These are phyloP conservation scores for Rhodeus uyekii DNA, from an alignment of 2,797 vertebrate genomes.

Conservation along the genomic window DNA sequence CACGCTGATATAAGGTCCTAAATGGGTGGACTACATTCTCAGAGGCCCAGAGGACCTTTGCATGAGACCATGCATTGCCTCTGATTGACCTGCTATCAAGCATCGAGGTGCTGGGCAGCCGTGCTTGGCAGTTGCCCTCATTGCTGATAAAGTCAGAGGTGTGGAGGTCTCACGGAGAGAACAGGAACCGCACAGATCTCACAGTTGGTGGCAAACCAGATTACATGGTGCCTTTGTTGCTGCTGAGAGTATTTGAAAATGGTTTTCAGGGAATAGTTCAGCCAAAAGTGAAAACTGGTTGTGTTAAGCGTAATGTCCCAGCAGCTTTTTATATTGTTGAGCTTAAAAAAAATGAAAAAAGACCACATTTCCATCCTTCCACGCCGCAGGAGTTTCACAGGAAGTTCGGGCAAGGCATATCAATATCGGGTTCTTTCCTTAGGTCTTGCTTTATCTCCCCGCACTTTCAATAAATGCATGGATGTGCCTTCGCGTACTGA, in stretches of 20 bases:
- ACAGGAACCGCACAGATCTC: slow-evolving; percentile 16
- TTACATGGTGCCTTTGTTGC: slow-evolving; percentile 29
- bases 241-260: slow-evolving; percentile 18
- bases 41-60: slow-evolving; percentile 40
- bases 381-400: no score
- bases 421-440: no score
- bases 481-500: no score
- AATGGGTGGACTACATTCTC: slow-evolving; percentile 55
- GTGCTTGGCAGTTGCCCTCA: slow-evolving; percentile 26
- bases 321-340: background rate
- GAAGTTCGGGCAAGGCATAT: no score
- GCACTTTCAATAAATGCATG: no score
- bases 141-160: slow-evolving; percentile 48
- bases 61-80: slow-evolving; percentile 30
- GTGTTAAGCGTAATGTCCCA: background rate
- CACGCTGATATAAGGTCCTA: slow-evolving; percentile 52
- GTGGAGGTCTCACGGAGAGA: slow-evolving; percentile 50
- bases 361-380: no score
- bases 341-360: background rate
- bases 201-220: slow-evolving; percentile 51
- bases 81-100: slow-evolving; percentile 58
- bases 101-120: slow-evolving; percentile 55
- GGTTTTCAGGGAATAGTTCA: slow-evolving; percentile 11
- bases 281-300: slow-evolving; percentile 4
- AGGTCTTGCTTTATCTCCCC: no score